A percentile compares a stretch with the other conserved stretches of the same genome.
Evolutionary conservation across 2,888 invertebrate genomes (phyloP).

Genomic region (Lagria hirta): DNA sequence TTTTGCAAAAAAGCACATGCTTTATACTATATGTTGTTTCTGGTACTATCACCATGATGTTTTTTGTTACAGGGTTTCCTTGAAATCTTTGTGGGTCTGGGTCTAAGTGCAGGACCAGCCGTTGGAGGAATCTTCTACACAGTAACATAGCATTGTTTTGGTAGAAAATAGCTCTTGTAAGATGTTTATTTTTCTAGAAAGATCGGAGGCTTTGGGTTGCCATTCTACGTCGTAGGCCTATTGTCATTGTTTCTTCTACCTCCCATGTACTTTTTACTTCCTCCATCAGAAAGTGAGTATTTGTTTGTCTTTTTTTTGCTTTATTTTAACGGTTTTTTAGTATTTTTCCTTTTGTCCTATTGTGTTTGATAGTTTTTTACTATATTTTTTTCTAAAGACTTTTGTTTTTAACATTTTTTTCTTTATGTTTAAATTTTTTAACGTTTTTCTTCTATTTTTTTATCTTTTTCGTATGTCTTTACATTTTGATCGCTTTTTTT

Average conservation of each 20-base stretch:
- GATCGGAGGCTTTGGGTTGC: slow-evolving; percentile 78
- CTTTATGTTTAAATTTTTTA: too few species aligned
- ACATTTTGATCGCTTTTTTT: too few species aligned
- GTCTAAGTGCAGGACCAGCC: slow-evolving; percentile 79
- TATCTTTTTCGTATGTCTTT: too few species aligned
- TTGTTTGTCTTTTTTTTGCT: slow-evolving; percentile 1
- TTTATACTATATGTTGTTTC: too few species aligned
- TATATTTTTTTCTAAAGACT: too few species aligned
- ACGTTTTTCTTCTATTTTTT: too few species aligned
- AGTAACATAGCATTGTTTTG: slow-evolving; percentile 57
- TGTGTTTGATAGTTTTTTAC: too few species aligned
- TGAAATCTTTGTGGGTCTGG: slow-evolving; percentile 78
- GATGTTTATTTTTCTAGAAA: slow-evolving; percentile 60
- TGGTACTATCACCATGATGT: background rate
- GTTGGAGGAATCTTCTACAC: slow-evolving; percentile 75
- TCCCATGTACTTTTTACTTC: slow-evolving; percentile 62
- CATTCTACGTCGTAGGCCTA: slow-evolving; percentile 72
- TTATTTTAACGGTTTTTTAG: too few species aligned
- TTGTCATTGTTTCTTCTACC: slow-evolving; percentile 67
- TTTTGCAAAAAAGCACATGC: too few species aligned
- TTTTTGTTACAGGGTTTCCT: slow-evolving; percentile 62
- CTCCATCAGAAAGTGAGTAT: slow-evolving; percentile 61
- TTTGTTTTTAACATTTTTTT: too few species aligned
- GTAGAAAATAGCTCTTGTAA: slow-evolving; percentile 6
- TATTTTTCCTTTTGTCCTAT: too few species aligned